Conservation (phyloP, 2,113 vertebrate species). For the Forbesichthys papilliferus region DNA sequence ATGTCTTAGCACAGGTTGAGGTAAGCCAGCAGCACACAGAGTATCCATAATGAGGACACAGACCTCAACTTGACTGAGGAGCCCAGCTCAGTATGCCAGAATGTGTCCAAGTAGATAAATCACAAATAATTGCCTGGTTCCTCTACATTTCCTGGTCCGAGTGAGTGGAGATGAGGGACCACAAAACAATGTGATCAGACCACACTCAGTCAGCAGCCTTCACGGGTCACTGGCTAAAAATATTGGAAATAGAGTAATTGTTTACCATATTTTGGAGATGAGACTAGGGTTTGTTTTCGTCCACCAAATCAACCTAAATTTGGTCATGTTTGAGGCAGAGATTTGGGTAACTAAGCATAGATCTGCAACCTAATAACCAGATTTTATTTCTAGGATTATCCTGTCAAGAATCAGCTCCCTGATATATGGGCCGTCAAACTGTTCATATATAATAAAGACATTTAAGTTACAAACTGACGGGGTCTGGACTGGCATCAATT, state of each 20-base stretch:
- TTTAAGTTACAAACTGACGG: constrained; percentile 29
- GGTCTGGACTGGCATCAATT: constrained; percentile 35
- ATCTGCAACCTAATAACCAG: not conserved
- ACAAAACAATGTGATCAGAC: constrained; percentile 63
- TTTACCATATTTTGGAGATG: constrained; percentile 46
- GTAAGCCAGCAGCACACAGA: constrained; percentile 26
- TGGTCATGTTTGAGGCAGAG: constrained; percentile 1
- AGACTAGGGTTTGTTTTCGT: constrained; percentile 18
- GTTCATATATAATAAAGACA: constrained; percentile 32
- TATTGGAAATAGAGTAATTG: constrained; percentile 55
- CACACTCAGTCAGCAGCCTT: constrained; percentile 64
- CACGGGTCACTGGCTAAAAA: constrained; percentile 57
- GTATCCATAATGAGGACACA: constrained; percentile 72
- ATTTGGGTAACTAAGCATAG: not conserved
- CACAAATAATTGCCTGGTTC: constrained; percentile 75
- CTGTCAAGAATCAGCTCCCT: constrained; percentile 11
- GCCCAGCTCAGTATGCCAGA: constrained; percentile 62
- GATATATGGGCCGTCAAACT: constrained; percentile 32
- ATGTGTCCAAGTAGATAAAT: constrained; percentile 78
- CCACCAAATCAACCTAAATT: constrained; percentile 24
- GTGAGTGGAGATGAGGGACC: constrained; percentile 61
- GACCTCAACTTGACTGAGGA: constrained; percentile 57
- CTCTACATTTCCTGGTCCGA: constrained; percentile 56
- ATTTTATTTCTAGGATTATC: constrained; percentile 7
- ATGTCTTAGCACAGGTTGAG: constrained; percentile 54